Conservation (phyloP, 2,113 vertebrate genomes). For the Psammodynastes pulverulentus region DNA sequence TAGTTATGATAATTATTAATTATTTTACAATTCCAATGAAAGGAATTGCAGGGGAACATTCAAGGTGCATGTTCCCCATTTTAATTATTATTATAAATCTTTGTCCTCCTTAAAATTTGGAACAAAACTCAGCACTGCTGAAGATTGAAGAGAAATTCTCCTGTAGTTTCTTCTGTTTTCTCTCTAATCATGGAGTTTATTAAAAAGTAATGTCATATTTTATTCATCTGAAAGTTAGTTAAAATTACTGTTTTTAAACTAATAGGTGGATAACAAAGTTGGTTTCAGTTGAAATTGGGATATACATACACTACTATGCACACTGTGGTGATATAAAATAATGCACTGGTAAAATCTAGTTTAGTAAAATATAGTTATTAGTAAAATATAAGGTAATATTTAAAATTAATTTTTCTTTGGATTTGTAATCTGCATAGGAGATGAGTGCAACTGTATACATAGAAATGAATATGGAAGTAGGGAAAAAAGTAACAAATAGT, state of each 20-base stretch:
- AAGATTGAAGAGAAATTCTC: not conserved
- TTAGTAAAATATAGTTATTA: constrained; percentile 25
- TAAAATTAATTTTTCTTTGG: constrained; percentile 30
- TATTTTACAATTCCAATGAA: not conserved
- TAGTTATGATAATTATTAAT: not conserved
- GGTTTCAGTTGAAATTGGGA: constrained; percentile 8
- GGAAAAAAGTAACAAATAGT: not conserved
- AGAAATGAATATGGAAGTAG: constrained; percentile 1
- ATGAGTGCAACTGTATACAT: not conserved
- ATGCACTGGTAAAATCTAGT: constrained; percentile 35
- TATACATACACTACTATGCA: not conserved
- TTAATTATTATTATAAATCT: not conserved
- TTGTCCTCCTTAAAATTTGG: not conserved
- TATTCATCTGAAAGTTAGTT: constrained; percentile 32
- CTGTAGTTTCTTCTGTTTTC: not conserved
- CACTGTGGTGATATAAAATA: not conserved
- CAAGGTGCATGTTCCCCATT: not conserved
- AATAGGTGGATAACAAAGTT: constrained; percentile 4
- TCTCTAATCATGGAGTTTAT: not conserved
- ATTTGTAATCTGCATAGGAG: constrained; percentile 13
- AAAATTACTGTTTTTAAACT: constrained; percentile 31
- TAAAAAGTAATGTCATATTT: constrained; percentile 29
- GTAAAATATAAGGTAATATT: constrained; percentile 25
- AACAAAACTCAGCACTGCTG: not conserved
- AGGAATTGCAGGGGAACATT: too few relatives aligned